Evolutionary conservation across 1,140 invertebrate genomes (phyloP), one percentile per base, ranked within the genome.

Genomic region (Chrysomallon squamiferum): DNA sequence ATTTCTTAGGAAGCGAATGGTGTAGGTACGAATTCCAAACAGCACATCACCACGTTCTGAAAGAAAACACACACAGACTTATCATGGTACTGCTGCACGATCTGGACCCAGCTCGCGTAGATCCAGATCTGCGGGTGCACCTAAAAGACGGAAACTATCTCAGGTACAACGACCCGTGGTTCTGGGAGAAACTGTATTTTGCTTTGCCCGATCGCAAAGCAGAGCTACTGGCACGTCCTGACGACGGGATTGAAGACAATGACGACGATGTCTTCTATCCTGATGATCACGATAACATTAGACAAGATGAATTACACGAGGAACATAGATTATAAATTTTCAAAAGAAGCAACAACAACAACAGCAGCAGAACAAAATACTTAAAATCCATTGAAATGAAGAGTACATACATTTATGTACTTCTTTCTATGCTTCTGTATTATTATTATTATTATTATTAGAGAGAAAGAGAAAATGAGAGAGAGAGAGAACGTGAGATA

Each of bases 171-270:
- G 71, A 78, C 56, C 95, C 94, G 80, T 87, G 93, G 49, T 97
- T 97, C 84, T 97, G 95, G 95, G 93, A 96, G 78, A 96, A 96
- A 84, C 87, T 97, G 33, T 90, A 91, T 69, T 97, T 94, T 82
- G 93, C 93, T 30, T 85, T 97, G 78, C 95, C 95, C 20, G 57
- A 71, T 27, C 57, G 64, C 18, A 45, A 22, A 22, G 50, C 25
- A 30, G 50, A 54, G 25, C 15, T 54, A 25, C 15, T 27, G 50
- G 50, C n/a, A 3, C 18, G 25, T 5, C 13, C n/a, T 54, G 25
- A 15, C 22, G 22, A 15, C 25, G n/a, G 22, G 3, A 22, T 27
- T 20, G 50, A 22, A 20, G 50, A 54, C 4, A 22, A 38, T 38
- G 35, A 38, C 15, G 35, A 38, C 15, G 35, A 38, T 38, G 35